Evolutionary conservation across 1,140 invertebrate species (phyloP).

Genomic region (Drosophila orena): DNA sequence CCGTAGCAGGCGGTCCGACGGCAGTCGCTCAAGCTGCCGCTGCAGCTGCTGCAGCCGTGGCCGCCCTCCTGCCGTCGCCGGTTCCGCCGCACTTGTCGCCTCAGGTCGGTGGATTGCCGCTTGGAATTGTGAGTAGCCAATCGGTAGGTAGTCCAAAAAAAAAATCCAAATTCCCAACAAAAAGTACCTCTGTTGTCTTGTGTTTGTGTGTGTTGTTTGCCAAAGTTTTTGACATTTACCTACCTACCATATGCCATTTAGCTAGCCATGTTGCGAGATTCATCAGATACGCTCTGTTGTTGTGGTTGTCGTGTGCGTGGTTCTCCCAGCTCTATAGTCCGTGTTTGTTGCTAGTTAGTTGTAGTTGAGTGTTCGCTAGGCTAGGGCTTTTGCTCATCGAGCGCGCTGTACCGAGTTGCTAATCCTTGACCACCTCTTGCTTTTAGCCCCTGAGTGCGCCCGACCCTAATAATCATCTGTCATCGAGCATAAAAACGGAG

Average conservation of each 20-base stretch:
- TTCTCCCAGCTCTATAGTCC: conserved; percentile 49
- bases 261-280: conserved; percentile 8
- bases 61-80: conserved; percentile 59
- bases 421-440: conserved; percentile 56
- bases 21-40: conserved; percentile 85
- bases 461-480: conserved; percentile 85
- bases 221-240: conserved; percentile 31
- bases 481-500: conserved; percentile 73
- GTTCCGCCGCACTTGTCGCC: conserved; percentile 81
- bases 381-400: conserved; percentile 46
- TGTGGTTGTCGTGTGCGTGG: conserved; percentile 56
- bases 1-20: conserved; percentile 57
- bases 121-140: conserved; percentile 85
- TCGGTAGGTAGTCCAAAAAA: conserved; percentile 80
- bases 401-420: conserved; percentile 12
- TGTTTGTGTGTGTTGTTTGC: conserved; percentile 55
- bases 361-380: conserved; percentile 65
- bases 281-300: conserved; percentile 17
- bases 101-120: conserved; percentile 81
- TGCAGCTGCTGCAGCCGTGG: conserved; percentile 69
- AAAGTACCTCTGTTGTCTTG: conserved; percentile 62
- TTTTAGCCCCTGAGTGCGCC: conserved; percentile 84
- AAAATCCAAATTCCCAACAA: not conserved
- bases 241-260: conserved; percentile 27
- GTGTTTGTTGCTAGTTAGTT: conserved; percentile 50